These are phyloP conservation scores for Puntigrus tetrazona DNA, from an alignment of 2,113 vertebrate genomes.

Conservation along the genomic window DNA sequence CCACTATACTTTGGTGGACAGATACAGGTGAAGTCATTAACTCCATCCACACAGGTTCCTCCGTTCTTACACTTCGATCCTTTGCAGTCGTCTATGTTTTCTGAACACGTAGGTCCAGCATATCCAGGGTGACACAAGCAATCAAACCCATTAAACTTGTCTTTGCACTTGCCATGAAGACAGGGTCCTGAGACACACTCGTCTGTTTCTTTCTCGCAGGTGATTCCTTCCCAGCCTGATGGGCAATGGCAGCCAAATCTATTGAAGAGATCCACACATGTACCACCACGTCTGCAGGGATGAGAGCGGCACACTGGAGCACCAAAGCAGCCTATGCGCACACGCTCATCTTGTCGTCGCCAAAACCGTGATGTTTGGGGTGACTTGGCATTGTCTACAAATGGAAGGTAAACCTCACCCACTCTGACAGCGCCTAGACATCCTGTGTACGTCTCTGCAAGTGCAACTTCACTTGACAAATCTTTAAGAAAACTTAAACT, in stretches of 20 bases:
- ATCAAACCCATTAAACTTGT: conserved; percentile 77
- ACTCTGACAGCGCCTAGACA: conserved; percentile 83
- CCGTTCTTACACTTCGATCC: conserved; percentile 79
- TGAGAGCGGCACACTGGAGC: conserved; percentile 75
- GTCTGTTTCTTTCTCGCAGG: conserved; percentile 78
- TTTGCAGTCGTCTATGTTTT: conserved; percentile 81
- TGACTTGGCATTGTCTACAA: conserved; percentile 64
- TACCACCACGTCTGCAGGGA: conserved; percentile 78
- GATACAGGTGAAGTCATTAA: conserved; percentile 79
- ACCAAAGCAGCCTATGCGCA: conserved; percentile 78
- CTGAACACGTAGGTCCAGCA: conserved; percentile 78
- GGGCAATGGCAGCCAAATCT: conserved; percentile 78
- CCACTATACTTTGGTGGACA: conserved; percentile 78
- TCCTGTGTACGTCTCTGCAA: conserved; percentile 85
- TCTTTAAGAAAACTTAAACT: conserved; percentile 80
- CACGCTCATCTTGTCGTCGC: conserved; percentile 26
- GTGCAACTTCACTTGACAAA: conserved; percentile 49
- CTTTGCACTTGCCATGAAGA: conserved; percentile 77
- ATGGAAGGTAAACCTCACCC: conserved; percentile 82
- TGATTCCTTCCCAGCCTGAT: conserved; percentile 80
- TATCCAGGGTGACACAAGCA: conserved; percentile 84
- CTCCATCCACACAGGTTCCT: conserved; percentile 78
- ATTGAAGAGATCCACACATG: conserved; percentile 86
- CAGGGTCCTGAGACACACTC: conserved; percentile 84
- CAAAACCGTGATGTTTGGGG: conserved; percentile 76